These are phyloP conservation scores for Paramisgurnus dabryanus DNA, from an alignment of 2,113 vertebrate genomes.

Conservation along the genomic window DNA sequence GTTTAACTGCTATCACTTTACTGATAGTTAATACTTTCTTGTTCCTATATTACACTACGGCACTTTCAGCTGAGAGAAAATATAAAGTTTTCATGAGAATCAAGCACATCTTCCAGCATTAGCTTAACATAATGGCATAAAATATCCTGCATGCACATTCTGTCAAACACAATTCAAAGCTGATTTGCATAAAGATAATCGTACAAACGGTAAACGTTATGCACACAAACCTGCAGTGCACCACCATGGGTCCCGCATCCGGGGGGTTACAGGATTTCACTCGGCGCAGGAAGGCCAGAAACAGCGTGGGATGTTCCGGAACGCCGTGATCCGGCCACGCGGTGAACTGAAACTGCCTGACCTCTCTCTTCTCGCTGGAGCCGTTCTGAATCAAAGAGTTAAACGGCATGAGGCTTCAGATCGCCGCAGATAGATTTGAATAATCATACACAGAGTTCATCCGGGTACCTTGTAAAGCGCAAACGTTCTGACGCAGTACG, in stretches of 20 bases:
- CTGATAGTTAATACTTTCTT: too few relatives aligned
- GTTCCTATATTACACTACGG: too few relatives aligned
- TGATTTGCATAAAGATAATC: too few relatives aligned
- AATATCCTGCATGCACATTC: too few relatives aligned
- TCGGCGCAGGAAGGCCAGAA: constrained; percentile 93
- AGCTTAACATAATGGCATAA: too few relatives aligned
- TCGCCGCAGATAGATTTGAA: not conserved
- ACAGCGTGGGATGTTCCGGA: constrained; percentile 95
- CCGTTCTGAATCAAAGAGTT: constrained; percentile 80
- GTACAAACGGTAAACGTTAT: too few relatives aligned
- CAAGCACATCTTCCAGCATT: too few relatives aligned
- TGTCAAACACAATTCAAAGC: too few relatives aligned
- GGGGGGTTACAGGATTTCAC: constrained; percentile 98
- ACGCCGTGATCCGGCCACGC: constrained; percentile 99
- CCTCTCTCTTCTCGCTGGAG: constrained; percentile 97
- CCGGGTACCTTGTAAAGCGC: constrained; percentile 92
- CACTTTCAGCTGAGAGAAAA: too few relatives aligned
- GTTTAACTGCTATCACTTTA: too few relatives aligned
- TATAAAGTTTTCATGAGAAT: too few relatives aligned
- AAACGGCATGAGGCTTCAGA: not conserved
- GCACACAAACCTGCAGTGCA: constrained; percentile 92
- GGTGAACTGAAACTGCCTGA: constrained; percentile 98
- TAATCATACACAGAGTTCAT: not conserved
- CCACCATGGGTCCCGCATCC: constrained; percentile 97
- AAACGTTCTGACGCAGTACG: constrained; percentile 95